Evolutionary conservation across 2,113 vertebrate species (phyloP), one percentile per base, ranked within the genome.

Genomic region (Trematocara variabile): DNA sequence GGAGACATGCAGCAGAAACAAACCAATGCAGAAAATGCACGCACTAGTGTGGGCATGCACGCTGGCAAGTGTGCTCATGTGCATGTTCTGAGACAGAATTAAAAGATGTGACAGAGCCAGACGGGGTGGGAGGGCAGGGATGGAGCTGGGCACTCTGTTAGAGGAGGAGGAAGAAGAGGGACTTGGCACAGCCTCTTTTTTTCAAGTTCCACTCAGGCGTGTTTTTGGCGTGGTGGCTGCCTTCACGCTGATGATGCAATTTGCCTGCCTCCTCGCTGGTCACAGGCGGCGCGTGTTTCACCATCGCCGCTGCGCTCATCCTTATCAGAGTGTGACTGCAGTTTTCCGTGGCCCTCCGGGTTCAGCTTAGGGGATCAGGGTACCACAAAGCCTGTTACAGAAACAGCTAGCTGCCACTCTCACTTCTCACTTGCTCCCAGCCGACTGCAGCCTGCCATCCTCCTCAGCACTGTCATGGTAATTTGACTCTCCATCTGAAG

Each of bases 201-300:
- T 82, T 54, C 37, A 39, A 89, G 82, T 92, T 89, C 53, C 82
- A 84, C 87, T 22, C 44, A 83, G 90, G 50, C 86, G 7, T 93
- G 82, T 93, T 92, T 91, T 89, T 92, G 91, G 90, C 78, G 8
- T 77, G 82, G 82, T 81, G 83, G 85, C 80, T 82, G 87, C 68
- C 70, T 92, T 91, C 88, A 91, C 82, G 41, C 89, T 91, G 81
- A 89, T 94, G 93, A 94, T 91, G 93, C 89, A 89, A 94, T 94
- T 92, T 93, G 85, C 79, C 78, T 33, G 58, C 85, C 83, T 82
- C 80, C 73, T 83, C 81, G 37, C 78, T 68, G 75, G 81, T 86
- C 18, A 28, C 77, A 79, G 58, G 53, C 79, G 11, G 79, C 34
- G 11, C 63, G 5, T 83, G 91, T 89, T 78, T 86, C 55, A 77